Base-by-base conservation (phyloP, 2,888 invertebrate species). In the Drosophila meridionalis region DNA sequence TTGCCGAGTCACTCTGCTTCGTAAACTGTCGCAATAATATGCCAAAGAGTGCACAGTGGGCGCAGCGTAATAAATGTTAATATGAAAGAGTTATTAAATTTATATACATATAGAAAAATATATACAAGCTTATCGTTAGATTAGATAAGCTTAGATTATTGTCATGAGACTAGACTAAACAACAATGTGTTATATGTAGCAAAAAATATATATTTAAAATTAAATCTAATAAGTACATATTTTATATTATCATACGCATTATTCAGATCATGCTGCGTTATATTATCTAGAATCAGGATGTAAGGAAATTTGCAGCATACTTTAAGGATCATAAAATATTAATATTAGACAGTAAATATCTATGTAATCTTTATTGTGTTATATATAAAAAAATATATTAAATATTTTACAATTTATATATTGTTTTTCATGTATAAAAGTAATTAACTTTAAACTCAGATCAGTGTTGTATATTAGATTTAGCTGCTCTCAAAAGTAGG, bases 1-100 rank as follows among this genome's bases (percentile, higher is more conserved):
- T 36, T 57, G 62, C 40, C 52, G 70, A 52, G 62, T 57, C 45
- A 36, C 45, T 52, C 57, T 42, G 53, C 62, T 66, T 30, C 69
- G 45, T 66, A 62, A 63, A 60, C 62, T 78, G 75, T 63, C 75
- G 62, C 68, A 58, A 72, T 32, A 61, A 42, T 50, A 32, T 53
- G 48, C 38, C 53, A 63, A 63, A 71, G 80, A 63, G 71, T 58
- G 78, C 72, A 78, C 78, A 80, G 77, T 78, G 78, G 72, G 9
- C 28, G 2, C 4, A 40, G 6, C 30, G 20, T 47, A 32, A 36
- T 30, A 47, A 43, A 12, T 14, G 26, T 45, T 3, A 1, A 9
- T 14, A 36, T 2, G 3, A 26, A n/a, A n/a, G 2, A 36, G 7
- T 26, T 26, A 53, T 36, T 12, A 38, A 26, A n/a, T 20, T 11